Evolutionary conservation across 2,797 vertebrate genomes (phyloP).

Genomic region (Dendrocincla tyrannina): DNA sequence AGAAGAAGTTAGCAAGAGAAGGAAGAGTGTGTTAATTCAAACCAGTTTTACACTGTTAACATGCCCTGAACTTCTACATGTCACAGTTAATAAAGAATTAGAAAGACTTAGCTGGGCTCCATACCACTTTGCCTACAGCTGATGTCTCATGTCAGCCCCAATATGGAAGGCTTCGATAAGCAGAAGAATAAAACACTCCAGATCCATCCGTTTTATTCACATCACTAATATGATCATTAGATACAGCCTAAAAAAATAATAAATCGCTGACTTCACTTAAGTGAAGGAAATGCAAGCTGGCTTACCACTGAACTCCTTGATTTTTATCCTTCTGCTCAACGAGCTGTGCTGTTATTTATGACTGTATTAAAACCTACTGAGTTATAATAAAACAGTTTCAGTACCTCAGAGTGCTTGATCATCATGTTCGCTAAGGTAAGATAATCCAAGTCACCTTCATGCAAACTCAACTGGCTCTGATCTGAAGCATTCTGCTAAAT

Average conservation of each 20-base stretch:
- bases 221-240: conserved; percentile 39
- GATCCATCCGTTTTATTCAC: conserved; percentile 46
- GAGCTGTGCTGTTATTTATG: conserved; percentile 64
- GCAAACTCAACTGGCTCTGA: conserved; percentile 17
- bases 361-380: conserved; percentile 37
- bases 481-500: conserved; percentile 39
- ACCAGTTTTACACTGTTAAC: conserved; percentile 35
- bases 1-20: conserved; percentile 47
- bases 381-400: conserved; percentile 51
- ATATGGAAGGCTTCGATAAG: conserved; percentile 44
- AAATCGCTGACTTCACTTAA: conserved; percentile 48
- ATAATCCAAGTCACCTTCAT: conserved; percentile 75
- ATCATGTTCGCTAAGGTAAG: conserved; percentile 40
- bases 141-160: conserved; percentile 16
- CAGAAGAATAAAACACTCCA: conserved; percentile 22
- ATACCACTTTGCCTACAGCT: conserved; percentile 9
- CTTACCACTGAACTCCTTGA: conserved; percentile 25
- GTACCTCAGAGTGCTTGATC: conserved; percentile 33
- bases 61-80: conserved; percentile 15
- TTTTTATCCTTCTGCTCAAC: conserved; percentile 51
- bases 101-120: conserved; percentile 25
- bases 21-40: conserved; percentile 54
- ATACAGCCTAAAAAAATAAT: conserved; percentile 51
- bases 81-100: conserved; percentile 64
- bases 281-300: conserved; percentile 29